Percentiles rank a stretch among this genome's conserved stretches.
Evolutionary conservation across 2,113 vertebrate species (phyloP).

Genomic region (Pachypanchax playfairii): DNA sequence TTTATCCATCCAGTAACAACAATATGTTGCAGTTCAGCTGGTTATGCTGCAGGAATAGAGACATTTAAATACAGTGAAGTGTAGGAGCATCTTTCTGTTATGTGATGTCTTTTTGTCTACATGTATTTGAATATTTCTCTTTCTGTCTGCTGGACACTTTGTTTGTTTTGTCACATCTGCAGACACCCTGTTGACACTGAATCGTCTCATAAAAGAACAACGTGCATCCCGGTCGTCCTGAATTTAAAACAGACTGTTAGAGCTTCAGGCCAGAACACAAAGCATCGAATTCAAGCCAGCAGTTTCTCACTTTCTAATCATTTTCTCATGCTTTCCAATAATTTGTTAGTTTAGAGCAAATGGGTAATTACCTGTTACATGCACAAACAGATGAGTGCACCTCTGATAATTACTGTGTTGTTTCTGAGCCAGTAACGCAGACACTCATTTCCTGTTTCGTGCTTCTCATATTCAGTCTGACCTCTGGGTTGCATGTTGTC

Average conservation of each 20-base stretch:
- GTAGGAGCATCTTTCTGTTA: too few relatives aligned
- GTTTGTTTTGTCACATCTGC: slow-evolving; percentile 17
- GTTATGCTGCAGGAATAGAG: slow-evolving; percentile 4
- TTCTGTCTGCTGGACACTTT: not conserved
- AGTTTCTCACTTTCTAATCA: slow-evolving; percentile 33
- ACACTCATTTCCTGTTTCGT: not conserved
- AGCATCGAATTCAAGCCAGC: slow-evolving; percentile 9
- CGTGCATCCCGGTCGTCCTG: not conserved
- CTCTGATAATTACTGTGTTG: not conserved
- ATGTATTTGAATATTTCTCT: too few relatives aligned
- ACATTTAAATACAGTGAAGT: not conserved
- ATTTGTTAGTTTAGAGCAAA: slow-evolving; percentile 12
- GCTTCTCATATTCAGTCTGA: not conserved
- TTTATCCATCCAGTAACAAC: slow-evolving; percentile 25
- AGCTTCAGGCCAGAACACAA: slow-evolving; percentile 13
- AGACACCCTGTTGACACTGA: not conserved
- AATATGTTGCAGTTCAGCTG: slow-evolving; percentile 9
- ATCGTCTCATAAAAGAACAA: slow-evolving; percentile 2
- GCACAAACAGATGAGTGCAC: not conserved
- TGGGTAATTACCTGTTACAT: not conserved
- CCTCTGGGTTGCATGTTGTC: not conserved
- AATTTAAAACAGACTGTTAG: slow-evolving; percentile 14
- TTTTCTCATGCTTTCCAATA: slow-evolving; percentile 16
- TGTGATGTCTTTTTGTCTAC: too few relatives aligned
- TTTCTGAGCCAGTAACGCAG: too few relatives aligned